Conservation (phyloP, 2,113 vertebrate species). For the Vidua chalybeata region DNA sequence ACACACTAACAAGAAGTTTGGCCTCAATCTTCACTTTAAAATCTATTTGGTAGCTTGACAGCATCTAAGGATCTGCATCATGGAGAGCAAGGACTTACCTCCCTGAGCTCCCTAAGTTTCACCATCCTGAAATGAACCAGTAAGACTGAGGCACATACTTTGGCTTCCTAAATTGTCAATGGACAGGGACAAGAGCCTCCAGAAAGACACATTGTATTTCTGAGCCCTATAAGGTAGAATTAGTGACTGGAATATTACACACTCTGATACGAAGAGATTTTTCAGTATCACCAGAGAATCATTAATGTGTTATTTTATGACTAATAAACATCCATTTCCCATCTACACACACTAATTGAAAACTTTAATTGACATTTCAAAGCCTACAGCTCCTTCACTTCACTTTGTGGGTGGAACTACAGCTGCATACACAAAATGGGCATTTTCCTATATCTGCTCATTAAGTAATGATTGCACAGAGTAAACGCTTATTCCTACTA, state of each 20-base stretch:
- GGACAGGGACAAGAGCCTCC: not conserved
- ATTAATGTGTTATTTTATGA: not conserved
- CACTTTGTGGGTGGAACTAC: no score
- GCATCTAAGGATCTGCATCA: not conserved
- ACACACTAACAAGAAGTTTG: not conserved
- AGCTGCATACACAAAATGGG: not conserved
- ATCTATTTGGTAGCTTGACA: not conserved
- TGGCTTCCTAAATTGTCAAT: not conserved
- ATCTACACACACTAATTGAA: not conserved
- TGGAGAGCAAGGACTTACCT: not conserved
- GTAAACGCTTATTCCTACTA: not conserved
- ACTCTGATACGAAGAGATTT: not conserved
- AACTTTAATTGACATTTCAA: not conserved
- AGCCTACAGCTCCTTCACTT: not conserved
- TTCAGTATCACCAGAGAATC: not conserved
- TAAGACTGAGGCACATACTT: not conserved
- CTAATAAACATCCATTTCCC: not conserved
- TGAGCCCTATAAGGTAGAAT: not conserved
- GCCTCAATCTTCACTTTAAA: not conserved
- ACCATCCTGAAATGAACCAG: not conserved
- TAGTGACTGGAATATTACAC: not conserved
- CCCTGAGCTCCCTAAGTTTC: not conserved
- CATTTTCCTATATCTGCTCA: not conserved
- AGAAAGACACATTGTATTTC: not conserved
- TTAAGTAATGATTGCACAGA: accelerated